phyloP scores from a whole-genome alignment of 2,888 invertebrate genomes.

The Palloptera scutellata region DNA sequence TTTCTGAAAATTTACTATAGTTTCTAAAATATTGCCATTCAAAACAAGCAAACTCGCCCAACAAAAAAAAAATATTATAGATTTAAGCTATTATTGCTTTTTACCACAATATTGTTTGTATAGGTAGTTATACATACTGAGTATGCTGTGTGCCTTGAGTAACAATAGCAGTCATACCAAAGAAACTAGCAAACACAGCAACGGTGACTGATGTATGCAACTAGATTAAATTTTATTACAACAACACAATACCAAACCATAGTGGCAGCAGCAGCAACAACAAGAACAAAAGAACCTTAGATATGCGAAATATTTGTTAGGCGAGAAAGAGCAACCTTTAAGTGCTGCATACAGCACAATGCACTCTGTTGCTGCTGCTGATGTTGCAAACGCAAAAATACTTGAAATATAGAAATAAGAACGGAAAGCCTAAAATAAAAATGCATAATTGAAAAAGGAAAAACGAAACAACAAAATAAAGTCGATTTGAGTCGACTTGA shows the following conservation, averaged over 20 bases:
- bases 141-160: too few relatives aligned
- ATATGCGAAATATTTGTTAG: background rate
- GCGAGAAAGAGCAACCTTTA: background rate
- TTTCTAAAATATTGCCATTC: too few relatives aligned
- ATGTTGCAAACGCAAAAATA: background rate
- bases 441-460: background rate
- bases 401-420: background rate
- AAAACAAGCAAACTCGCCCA: too few relatives aligned
- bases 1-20: too few relatives aligned
- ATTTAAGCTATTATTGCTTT: too few relatives aligned
- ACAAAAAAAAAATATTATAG: too few relatives aligned
- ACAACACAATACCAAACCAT: background rate
- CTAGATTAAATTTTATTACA: constrained; percentile 1
- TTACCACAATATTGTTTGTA: too few relatives aligned
- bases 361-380: background rate
- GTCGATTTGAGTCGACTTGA: too few relatives aligned
- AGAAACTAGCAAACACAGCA: too few relatives aligned
- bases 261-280: background rate
- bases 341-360: background rate
- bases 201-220: constrained; percentile 1
- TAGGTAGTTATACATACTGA: too few relatives aligned
- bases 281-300: background rate
- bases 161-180: too few relatives aligned
- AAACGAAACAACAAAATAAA: background rate
- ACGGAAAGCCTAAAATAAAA: background rate